A percentile compares a stretch with the other conserved stretches of the same genome.
phyloP scores from a whole-genome alignment of 2,888 invertebrate genomes.

The Crossocerus cetratus region DNA sequence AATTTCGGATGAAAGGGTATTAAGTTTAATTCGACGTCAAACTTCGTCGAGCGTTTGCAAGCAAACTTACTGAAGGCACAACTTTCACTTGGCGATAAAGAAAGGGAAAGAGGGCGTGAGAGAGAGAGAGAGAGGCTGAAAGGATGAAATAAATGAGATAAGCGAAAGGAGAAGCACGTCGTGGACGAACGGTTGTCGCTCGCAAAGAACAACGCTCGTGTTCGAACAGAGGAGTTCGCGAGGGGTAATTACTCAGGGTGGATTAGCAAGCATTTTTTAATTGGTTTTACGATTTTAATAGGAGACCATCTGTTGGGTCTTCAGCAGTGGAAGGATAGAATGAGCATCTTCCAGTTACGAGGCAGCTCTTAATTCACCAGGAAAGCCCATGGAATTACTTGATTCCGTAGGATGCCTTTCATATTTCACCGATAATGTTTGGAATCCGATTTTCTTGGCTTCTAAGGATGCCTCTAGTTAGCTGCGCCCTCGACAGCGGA shows the following conservation, averaged over 20 bases:
- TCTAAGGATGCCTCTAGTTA: background rate
- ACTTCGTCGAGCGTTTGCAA: no score
- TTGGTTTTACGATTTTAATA: background rate
- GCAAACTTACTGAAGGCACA: no score
- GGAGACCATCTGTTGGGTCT: background rate
- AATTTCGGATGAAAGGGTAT: background rate
- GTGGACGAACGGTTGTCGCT: no score
- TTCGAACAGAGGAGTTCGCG: background rate
- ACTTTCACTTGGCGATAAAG: no score
- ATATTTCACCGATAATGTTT: conserved; percentile 13
- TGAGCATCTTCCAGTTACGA: background rate
- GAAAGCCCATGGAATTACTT: conserved; percentile 5
- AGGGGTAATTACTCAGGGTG: background rate
- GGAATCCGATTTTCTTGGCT: conserved; percentile 6
- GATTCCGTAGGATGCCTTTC: background rate
- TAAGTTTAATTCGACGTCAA: background rate
- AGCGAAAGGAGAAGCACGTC: no score
- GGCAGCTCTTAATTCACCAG: background rate
- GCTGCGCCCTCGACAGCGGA: background rate
- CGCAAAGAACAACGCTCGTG: no score
- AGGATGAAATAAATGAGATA: no score
- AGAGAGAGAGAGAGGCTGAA: no score
- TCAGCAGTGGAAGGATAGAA: background rate
- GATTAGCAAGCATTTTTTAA: conserved; percentile 2
- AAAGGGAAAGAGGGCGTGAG: no score